Conservation (phyloP, 2,797 vertebrate genomes). For the Eulemur mongoz region DNA sequence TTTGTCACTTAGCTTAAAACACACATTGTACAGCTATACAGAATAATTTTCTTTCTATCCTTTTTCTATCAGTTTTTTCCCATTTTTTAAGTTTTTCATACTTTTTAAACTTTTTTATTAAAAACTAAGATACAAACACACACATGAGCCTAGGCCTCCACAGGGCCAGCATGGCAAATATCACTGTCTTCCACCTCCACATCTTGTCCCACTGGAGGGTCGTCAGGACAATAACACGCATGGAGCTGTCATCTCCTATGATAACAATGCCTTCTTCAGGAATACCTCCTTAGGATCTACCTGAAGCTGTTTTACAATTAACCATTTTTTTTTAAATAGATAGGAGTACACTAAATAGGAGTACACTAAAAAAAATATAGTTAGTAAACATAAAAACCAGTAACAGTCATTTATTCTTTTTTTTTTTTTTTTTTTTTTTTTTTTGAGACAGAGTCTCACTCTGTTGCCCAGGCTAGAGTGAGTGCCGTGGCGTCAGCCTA, state of each 20-base stretch:
- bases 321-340: background rate
- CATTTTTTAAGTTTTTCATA: background rate
- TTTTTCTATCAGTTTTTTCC: background rate
- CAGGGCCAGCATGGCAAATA: background rate
- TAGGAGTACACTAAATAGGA: background rate
- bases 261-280: background rate
- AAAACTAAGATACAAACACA: background rate
- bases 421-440: no score
- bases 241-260: background rate
- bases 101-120: background rate
- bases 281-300: background rate
- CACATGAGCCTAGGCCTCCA: background rate
- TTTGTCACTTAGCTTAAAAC: background rate
- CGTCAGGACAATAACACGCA: background rate
- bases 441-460: no score
- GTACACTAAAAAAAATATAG: background rate
- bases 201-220: background rate
- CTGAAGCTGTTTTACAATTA: background rate
- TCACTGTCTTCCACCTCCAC: background rate
- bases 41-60: background rate
- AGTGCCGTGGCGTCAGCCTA: no score
- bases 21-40: background rate
- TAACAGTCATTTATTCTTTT: background rate
- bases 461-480: no score
- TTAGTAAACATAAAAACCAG: background rate